Conservation (phyloP, 2,797 vertebrate genomes). For the Pseudopleuronectes americanus region DNA sequence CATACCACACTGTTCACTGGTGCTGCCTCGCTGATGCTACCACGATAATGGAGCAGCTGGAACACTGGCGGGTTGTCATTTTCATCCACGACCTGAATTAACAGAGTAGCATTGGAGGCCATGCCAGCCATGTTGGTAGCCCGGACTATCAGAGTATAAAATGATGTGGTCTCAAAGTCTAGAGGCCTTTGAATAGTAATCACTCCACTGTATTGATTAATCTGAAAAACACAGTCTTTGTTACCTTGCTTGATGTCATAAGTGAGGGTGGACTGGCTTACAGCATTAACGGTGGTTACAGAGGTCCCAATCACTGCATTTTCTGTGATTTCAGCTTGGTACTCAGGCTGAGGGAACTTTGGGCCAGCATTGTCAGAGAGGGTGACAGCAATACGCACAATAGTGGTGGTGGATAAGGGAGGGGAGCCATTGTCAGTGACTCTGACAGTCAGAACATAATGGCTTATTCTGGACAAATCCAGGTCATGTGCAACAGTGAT, state of each 20-base stretch:
- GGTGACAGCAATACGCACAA: constrained; percentile 91
- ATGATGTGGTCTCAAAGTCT: constrained; percentile 88
- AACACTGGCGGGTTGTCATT: constrained; percentile 96
- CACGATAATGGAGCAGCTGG: constrained; percentile 88
- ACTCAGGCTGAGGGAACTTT: constrained; percentile 92
- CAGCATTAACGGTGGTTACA: constrained; percentile 89
- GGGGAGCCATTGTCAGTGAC: constrained; percentile 91
- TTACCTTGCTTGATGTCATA: constrained; percentile 94
- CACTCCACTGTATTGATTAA: constrained; percentile 97
- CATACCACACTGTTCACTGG: constrained; percentile 92
- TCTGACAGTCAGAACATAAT: constrained; percentile 94
- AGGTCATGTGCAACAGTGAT: constrained; percentile 91
- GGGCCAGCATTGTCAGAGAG: constrained; percentile 95
- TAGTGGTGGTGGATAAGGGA: constrained; percentile 89
- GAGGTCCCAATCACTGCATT: constrained; percentile 90
- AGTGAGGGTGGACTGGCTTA: constrained; percentile 93
- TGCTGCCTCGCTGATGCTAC: constrained; percentile 94
- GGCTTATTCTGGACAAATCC: constrained; percentile 89
- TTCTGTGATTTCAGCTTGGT: constrained; percentile 93
- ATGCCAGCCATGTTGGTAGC: constrained; percentile 98
- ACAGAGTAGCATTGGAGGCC: constrained; percentile 90
- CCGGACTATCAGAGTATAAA: constrained; percentile 88
- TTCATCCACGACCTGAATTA: constrained; percentile 91
- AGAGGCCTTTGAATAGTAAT: constrained; percentile 89
- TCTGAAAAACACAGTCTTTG: constrained; percentile 84